These are phyloP conservation scores for Trichogramma dendrolimi DNA, from an alignment of 2,888 invertebrate genomes.

Conservation along the genomic window DNA sequence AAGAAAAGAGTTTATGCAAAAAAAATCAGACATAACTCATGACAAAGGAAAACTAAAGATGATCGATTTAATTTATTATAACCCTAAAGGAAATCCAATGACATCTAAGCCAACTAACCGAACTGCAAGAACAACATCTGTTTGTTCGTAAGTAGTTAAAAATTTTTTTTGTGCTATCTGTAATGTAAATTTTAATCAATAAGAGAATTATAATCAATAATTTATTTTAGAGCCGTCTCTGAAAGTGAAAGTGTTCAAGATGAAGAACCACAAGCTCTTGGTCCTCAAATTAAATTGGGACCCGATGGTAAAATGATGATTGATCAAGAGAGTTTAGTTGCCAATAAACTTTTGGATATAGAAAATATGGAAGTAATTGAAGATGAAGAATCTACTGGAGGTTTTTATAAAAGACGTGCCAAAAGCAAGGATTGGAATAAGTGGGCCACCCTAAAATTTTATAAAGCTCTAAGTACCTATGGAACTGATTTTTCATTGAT, in stretches of 20 bases:
- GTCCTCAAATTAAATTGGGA: slow-evolving; percentile 81
- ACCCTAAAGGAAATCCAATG: slow-evolving; percentile 76
- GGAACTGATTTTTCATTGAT: slow-evolving; percentile 93
- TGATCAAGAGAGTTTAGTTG: slow-evolving; percentile 79
- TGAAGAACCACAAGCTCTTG: slow-evolving; percentile 58
- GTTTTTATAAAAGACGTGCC: slow-evolving; percentile 65
- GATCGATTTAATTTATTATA: slow-evolving; percentile 90
- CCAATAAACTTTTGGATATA: slow-evolving; percentile 68
- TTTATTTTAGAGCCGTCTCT: slow-evolving; percentile 29
- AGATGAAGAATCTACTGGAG: slow-evolving; percentile 59
- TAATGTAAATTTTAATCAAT: background rate
- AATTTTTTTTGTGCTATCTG: background rate
- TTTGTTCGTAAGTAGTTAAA: slow-evolving; percentile 39
- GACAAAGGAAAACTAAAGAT: slow-evolving; percentile 74
- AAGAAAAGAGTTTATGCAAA: slow-evolving; percentile 55
- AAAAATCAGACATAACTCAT: slow-evolving; percentile 55
- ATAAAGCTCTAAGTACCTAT: slow-evolving; percentile 80
- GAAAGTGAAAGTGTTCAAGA: slow-evolving; percentile 46
- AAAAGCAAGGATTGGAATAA: slow-evolving; percentile 72
- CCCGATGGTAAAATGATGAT: slow-evolving; percentile 80
- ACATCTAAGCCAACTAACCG: slow-evolving; percentile 37
- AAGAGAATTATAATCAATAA: slow-evolving; percentile 12
- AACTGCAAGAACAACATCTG: slow-evolving; percentile 27
- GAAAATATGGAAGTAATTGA: slow-evolving; percentile 65
- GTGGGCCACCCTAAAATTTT: slow-evolving; percentile 84